Evolutionary conservation across 2,113 vertebrate genomes (phyloP).

Genomic region (Pelobates fuscus): DNA sequence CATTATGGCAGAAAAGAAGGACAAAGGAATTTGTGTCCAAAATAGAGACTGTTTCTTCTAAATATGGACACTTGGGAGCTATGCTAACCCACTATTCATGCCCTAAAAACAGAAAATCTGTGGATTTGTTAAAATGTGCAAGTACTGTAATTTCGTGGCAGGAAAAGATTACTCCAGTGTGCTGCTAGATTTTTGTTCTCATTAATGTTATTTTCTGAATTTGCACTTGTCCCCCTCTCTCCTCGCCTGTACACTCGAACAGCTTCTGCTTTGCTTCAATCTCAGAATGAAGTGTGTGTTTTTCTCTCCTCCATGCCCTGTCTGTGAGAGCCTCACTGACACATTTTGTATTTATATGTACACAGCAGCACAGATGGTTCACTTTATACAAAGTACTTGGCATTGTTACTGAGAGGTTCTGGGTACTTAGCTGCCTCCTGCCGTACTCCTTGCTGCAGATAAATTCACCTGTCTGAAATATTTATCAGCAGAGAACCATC

Average conservation of each 20-base stretch:
- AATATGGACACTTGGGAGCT: no score
- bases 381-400: constrained; percentile 33
- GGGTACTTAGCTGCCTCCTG: constrained; percentile 37
- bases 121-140: not conserved
- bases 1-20: no score
- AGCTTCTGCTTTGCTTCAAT: not conserved
- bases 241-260: no score
- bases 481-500: constrained; percentile 37
- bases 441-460: constrained; percentile 33
- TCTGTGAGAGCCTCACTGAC: not conserved
- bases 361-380: constrained; percentile 34
- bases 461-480: constrained; percentile 48
- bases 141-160: not conserved
- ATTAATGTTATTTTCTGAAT: not conserved
- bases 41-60: no score
- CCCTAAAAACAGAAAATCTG: no score
- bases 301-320: not conserved
- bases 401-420: constrained; percentile 16
- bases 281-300: not conserved
- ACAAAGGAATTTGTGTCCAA: no score
- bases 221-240: not conserved
- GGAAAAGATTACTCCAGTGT: not conserved
- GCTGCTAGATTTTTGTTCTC: not conserved
- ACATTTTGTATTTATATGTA: constrained; percentile 6
- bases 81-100: no score